Base-by-base conservation (phyloP, 2,113 vertebrate genomes). In the Sapayoa aenigma region DNA sequence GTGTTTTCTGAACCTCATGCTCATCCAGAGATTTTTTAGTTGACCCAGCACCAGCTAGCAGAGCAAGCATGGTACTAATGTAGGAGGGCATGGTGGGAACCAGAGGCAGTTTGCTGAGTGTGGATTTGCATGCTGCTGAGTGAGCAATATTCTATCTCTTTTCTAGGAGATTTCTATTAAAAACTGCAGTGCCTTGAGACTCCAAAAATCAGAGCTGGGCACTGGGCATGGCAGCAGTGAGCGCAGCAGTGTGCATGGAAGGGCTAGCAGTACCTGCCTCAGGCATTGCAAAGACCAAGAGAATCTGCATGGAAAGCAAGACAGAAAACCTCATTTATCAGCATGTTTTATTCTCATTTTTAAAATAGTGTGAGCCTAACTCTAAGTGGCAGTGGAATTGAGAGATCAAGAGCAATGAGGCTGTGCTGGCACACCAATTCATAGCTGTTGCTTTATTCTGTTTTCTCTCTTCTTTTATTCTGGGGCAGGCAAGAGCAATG, bases 401-500 rank as follows among this genome's bases (percentile, higher is more conserved):
- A 47, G 74, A 84, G 77, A 24, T 30, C 2, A 2, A 52, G 52
- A 87, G 75, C 22, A 78, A 41, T 24, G 31, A 60, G 23, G n/a
- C 30, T 55, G 9, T 49, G 63, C 55, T 83, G 9, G 69, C 41
- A 82, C 25, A 27, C 21, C 49, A 59, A 1, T 72, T 81, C 60
- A 52, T 72, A 87, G 28, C 23, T 87, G n/a, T 49, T 69, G 22
- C 7, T 91, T 78, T 89, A 46, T 78, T 78, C 37, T 74, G 0
- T 88, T 93, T 89, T 79, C 37, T 8, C 3, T 82, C 87, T 82
- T 75, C 69, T 81, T 21, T 65, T 82, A 22, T 60, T 74, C n/a
- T 74, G 55, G 30, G 12, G 9, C 23, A 60, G 31, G 18, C 9
- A 87, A 74, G 35, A 81, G 47, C 39, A 74, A 75, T 1, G 1